A percentile compares a stretch with the other conserved stretches of the same genome.
Conservation (phyloP, 64 coral and sea anemone species). For the Trachythela sp. region DNA sequence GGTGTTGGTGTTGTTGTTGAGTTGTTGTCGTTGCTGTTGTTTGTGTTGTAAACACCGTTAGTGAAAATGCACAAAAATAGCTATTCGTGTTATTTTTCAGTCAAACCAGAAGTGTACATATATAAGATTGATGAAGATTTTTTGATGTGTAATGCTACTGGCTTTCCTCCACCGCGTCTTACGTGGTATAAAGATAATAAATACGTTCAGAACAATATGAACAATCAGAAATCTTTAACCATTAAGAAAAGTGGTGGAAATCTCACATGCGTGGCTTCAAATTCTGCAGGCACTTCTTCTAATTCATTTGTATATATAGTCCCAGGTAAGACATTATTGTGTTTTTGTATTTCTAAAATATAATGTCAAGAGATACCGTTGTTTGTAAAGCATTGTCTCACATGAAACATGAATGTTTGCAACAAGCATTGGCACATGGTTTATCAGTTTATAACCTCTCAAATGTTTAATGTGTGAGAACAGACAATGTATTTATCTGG, state of each 20-base stretch:
- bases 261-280: neutral
- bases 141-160: neutral
- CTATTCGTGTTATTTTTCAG: neutral
- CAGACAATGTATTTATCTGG: too few species aligned
- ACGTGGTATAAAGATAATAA: neutral
- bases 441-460: too few species aligned
- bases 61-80: too few species aligned
- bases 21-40: too few species aligned
- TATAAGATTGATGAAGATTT: neutral
- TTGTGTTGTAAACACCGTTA: too few species aligned
- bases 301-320: neutral
- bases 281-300: neutral
- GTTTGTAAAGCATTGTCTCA: too few species aligned
- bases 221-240: neutral
- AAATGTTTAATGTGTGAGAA: too few species aligned
- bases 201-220: neutral
- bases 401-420: too few species aligned
- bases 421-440: too few species aligned
- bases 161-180: neutral
- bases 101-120: neutral
- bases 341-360: neutral
- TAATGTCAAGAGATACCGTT: neutral
- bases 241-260: neutral
- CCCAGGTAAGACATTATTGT: neutral
- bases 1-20: too few species aligned